Evolutionary conservation across 2,797 vertebrate species (phyloP).

Genomic region (Xiphophorus birchmanni): DNA sequence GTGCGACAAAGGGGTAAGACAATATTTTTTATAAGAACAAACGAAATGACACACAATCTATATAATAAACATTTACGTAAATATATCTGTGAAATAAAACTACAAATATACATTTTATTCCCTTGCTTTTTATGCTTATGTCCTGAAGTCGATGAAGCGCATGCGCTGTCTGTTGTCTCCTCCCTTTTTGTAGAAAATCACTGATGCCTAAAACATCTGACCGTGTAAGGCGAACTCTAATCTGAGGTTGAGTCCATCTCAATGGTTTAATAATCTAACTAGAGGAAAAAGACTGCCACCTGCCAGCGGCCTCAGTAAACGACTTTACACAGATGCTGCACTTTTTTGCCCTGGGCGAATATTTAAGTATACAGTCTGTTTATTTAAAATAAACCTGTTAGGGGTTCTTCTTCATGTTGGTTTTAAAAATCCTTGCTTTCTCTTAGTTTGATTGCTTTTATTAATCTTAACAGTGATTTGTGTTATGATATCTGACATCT

Average conservation of each 20-base stretch:
- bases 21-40: background rate
- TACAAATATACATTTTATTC: background rate
- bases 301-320: constrained; percentile 33
- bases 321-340: background rate
- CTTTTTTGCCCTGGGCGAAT: background rate
- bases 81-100: accelerated
- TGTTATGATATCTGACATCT: too few relatives aligned
- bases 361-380: background rate
- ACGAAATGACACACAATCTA: background rate
- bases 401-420: background rate
- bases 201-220: constrained; percentile 36
- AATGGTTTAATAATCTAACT: background rate
- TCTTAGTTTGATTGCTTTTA: background rate
- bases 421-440: background rate
- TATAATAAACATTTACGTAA: background rate
- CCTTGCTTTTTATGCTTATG: accelerated
- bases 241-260: background rate
- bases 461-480: background rate
- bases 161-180: constrained; percentile 34
- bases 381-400: background rate
- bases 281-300: background rate
- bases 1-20: constrained; percentile 44
- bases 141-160: background rate
- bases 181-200: background rate
- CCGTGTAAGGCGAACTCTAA: accelerated